phyloP scores from a whole-genome alignment of 2,888 invertebrate genomes.

The Andrena bicolor region DNA sequence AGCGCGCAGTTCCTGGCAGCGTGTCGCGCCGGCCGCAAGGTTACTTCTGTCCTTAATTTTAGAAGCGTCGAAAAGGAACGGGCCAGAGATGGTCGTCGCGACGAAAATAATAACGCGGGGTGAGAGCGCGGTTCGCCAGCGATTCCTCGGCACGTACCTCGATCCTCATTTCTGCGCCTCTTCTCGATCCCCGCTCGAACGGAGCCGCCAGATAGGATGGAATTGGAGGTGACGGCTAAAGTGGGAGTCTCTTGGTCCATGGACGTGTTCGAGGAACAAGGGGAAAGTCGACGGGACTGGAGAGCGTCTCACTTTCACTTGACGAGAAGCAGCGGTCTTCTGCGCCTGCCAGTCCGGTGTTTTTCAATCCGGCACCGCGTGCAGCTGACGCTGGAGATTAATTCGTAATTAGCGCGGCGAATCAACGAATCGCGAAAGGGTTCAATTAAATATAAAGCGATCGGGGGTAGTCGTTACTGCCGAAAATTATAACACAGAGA shows the following conservation, averaged over 20 bases:
- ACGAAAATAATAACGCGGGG: constrained; percentile 45
- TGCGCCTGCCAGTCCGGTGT: constrained; percentile 10
- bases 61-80: constrained; percentile 32
- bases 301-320: constrained; percentile 56
- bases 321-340: background rate
- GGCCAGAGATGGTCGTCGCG: constrained; percentile 11
- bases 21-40: constrained; percentile 26
- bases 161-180: background rate
- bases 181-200: background rate
- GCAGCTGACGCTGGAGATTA: too few species aligned
- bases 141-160: background rate
- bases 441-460: too few species aligned
- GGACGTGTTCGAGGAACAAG: constrained; percentile 1
- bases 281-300: constrained; percentile 50
- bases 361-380: too few species aligned
- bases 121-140: constrained; percentile 1
- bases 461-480: too few species aligned
- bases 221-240: background rate
- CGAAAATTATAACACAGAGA: too few species aligned
- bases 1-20: constrained; percentile 23
- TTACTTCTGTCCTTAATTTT: constrained; percentile 45
- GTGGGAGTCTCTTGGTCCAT: background rate
- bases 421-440: too few species aligned
- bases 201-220: background rate
- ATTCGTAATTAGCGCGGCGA: too few species aligned